Evolutionary conservation across 2,888 invertebrate genomes (phyloP).

Genomic region (Phengaris arion): DNA sequence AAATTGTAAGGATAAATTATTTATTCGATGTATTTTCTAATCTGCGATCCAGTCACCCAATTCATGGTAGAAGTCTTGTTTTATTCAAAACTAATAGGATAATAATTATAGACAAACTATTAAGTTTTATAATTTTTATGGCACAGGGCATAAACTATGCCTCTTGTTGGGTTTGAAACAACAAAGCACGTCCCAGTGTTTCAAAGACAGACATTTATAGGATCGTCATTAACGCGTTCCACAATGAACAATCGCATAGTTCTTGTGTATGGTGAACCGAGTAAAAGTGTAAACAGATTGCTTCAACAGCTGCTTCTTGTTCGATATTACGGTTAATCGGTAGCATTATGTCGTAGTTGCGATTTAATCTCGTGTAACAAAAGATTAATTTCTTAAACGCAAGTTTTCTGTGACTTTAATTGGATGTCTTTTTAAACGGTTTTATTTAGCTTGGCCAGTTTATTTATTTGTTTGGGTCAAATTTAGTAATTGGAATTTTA

Average conservation of each 20-base stretch:
- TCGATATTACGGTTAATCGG: conserved; percentile 1
- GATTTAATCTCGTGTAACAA: neutral
- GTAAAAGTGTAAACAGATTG: conserved; percentile 53
- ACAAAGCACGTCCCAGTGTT: conserved; percentile 22
- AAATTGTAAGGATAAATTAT: too few species aligned
- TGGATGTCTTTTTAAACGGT: too few species aligned
- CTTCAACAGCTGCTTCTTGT: conserved; percentile 17
- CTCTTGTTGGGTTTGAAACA: conserved; percentile 13
- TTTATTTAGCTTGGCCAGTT: too few species aligned
- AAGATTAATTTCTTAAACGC: neutral
- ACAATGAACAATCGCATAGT: conserved; percentile 66
- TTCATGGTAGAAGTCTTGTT: too few species aligned
- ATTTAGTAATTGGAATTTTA: too few species aligned
- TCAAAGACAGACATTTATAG: conserved; percentile 61
- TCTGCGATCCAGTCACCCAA: too few species aligned
- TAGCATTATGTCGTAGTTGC: neutral
- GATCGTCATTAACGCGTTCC: conserved; percentile 49
- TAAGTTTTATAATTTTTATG: neutral
- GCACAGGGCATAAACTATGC: neutral
- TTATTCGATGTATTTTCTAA: too few species aligned
- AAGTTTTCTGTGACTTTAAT: too few species aligned
- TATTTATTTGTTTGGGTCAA: too few species aligned
- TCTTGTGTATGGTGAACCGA: conserved; percentile 55
- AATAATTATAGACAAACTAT: neutral
- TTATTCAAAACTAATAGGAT: neutral